These are phyloP conservation scores for Marasmarcha lunaedactyla DNA, from an alignment of 2,888 invertebrate genomes.

Conservation along the genomic window DNA sequence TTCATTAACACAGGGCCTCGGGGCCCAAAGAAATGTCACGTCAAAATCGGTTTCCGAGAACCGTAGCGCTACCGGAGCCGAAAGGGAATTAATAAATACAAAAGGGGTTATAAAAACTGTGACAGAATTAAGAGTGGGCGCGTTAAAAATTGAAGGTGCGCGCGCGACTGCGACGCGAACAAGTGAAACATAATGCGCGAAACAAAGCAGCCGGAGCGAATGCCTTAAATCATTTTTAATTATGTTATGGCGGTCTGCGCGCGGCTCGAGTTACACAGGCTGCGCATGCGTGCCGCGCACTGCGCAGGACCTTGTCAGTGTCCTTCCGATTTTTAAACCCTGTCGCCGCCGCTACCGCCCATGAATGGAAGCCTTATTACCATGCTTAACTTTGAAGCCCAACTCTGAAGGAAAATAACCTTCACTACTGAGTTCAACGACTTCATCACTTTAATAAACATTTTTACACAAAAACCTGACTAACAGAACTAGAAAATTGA, in stretches of 20 bases:
- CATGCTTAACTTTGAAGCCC: neutral
- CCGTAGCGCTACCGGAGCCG: slow-evolving; percentile 64
- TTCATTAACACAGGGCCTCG: slow-evolving; percentile 60
- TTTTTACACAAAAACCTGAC: no score
- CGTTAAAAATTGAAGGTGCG: slow-evolving; percentile 56
- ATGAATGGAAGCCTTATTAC: slow-evolving; percentile 15
- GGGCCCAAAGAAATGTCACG: slow-evolving; percentile 61
- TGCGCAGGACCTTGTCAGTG: slow-evolving; percentile 24
- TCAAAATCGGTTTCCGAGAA: slow-evolving; percentile 64
- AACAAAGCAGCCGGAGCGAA: slow-evolving; percentile 71
- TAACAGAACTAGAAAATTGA: no score
- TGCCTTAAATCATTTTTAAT: slow-evolving; percentile 71
- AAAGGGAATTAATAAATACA: slow-evolving; percentile 66
- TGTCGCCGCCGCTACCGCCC: slow-evolving; percentile 19
- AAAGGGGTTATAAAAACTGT: slow-evolving; percentile 68
- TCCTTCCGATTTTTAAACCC: slow-evolving; percentile 30
- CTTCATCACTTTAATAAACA: no score
- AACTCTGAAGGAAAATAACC: no score
- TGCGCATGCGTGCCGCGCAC: slow-evolving; percentile 9
- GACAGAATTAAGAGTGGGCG: slow-evolving; percentile 67
- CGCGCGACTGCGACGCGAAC: slow-evolving; percentile 56
- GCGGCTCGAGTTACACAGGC: slow-evolving; percentile 43
- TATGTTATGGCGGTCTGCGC: slow-evolving; percentile 63
- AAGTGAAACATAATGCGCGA: slow-evolving; percentile 71
- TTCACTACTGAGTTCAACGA: no score